Percentiles rank a stretch among this genome's conserved stretches.
phyloP scores from a whole-genome alignment of 2,797 vertebrate genomes.

The Esox masquinongy region DNA sequence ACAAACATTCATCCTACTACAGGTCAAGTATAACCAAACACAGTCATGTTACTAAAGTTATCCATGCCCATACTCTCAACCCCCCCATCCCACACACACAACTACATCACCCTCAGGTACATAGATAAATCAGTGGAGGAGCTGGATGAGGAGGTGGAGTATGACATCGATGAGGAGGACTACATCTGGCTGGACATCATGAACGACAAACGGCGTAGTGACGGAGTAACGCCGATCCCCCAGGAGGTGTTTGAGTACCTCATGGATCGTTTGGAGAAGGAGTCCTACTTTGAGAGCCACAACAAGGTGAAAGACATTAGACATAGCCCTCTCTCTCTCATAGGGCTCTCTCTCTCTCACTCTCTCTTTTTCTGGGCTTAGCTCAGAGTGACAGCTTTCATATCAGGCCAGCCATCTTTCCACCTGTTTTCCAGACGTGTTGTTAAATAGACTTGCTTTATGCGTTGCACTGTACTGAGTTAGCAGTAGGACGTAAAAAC shows the following conservation, averaged over 20 bases:
- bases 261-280: conserved; percentile 98
- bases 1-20: too few relatives aligned
- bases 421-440: background rate
- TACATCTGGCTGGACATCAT: conserved; percentile 99
- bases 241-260: conserved; percentile 98
- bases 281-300: conserved; percentile 98
- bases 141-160: conserved; percentile 97
- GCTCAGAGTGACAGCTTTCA: background rate
- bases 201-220: conserved; percentile 93
- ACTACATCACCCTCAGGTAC: conserved; percentile 75
- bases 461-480: background rate
- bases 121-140: conserved; percentile 98
- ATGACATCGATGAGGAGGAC: conserved; percentile 98
- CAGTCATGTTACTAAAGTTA: background rate
- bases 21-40: background rate
- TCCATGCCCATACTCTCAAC: background rate
- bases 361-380: background rate
- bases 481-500: background rate
- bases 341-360: background rate
- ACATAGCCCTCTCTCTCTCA: too few relatives aligned
- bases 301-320: conserved; percentile 80
- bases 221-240: conserved; percentile 91
- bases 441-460: background rate
- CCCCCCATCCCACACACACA: background rate
- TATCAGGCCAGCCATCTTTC: background rate